Base-by-base conservation (phyloP, 35 echinoderm and acorn worm genomes). In the Ophioderma brevispina region DNA sequence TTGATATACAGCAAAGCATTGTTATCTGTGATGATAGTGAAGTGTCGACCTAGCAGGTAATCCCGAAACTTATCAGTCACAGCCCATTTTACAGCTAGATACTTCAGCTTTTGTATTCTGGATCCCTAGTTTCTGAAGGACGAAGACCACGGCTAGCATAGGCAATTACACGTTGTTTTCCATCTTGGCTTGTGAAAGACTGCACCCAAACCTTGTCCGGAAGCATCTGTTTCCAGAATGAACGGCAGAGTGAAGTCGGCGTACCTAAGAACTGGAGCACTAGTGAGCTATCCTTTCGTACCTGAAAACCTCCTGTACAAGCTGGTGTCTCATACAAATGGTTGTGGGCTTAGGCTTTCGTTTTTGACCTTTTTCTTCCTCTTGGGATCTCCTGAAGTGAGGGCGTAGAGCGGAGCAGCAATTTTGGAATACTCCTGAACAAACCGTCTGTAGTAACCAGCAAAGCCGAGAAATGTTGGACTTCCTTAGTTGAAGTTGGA, bases 1-100 rank as follows among this genome's bases (percentile, higher is more conserved):
- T 52, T 21, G 8, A 52, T 52, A 52, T 8, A 21, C 59, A 70
- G 4, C n/a, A 70, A 25, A 30, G 86, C 80, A 55, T 88, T 80
- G 49, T 95, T 89, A 40, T 95, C 94, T 32, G 89, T 92, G 13
- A 82, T 42, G 70, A 92, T 84, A 49, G 83, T 81, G 76, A 95
- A 95, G 23, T 52, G 37, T 21, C 40, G 37, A 39, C 56, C 82
- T 25, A 49, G 13, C 0, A 91, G 89, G 55, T 91, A 95, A 40
- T 95, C 79, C 14, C 63, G 25, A 35, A 96, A 96, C 21, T 94
- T 64, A 17, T 46, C 5, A 13, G 84, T 52, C 1, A 95, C 64
- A 50, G 88, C 39, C 63, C 77, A 76, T 5, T 87, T 84, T 36
- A 95, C 86, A 14, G 93, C 93, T 21, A 28, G 86, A 40, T 91